phyloP scores from a whole-genome alignment of 2,113 vertebrate genomes.

The Lasiurus cinereus region DNA sequence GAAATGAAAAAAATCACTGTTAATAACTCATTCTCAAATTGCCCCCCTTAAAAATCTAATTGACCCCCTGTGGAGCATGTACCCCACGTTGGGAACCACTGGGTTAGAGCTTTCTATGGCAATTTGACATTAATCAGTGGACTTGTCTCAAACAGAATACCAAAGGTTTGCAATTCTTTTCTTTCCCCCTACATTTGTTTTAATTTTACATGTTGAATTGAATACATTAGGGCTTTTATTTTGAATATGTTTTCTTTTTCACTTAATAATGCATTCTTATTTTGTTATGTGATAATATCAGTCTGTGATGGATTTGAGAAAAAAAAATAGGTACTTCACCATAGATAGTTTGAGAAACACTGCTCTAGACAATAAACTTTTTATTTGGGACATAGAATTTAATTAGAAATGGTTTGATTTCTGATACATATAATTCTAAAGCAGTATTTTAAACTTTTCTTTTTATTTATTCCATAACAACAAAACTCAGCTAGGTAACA shows the following conservation, averaged over 20 bases:
- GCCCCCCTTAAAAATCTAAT: no score
- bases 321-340: constrained; percentile 43
- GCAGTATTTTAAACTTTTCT: constrained; percentile 95
- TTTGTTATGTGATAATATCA: constrained; percentile 40
- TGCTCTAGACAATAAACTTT: constrained; percentile 75
- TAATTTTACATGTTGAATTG: constrained; percentile 60
- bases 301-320: constrained; percentile 18
- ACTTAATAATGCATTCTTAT: constrained; percentile 54
- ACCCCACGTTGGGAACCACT: no score
- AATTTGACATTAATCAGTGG: constrained; percentile 42
- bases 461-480: constrained; percentile 99
- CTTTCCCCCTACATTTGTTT: constrained; percentile 17
- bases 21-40: no score
- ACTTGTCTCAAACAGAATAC: constrained; percentile 21
- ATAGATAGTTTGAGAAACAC: constrained; percentile 79
- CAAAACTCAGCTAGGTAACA: constrained; percentile 99
- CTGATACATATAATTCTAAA: constrained; percentile 97
- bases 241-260: constrained; percentile 31
- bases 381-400: constrained; percentile 77
- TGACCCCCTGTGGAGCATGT: no score
- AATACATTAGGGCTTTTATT: constrained; percentile 46
- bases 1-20: no score
- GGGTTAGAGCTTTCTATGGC: constrained; percentile 3
- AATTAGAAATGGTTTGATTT: constrained; percentile 83
- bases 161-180: constrained; percentile 46